A percentile compares a stretch with the other conserved stretches of the same genome.
Conservation (phyloP, 37 sponge, comb jelly and placozoan genomes). For the Cladorhizidae sp. region DNA sequence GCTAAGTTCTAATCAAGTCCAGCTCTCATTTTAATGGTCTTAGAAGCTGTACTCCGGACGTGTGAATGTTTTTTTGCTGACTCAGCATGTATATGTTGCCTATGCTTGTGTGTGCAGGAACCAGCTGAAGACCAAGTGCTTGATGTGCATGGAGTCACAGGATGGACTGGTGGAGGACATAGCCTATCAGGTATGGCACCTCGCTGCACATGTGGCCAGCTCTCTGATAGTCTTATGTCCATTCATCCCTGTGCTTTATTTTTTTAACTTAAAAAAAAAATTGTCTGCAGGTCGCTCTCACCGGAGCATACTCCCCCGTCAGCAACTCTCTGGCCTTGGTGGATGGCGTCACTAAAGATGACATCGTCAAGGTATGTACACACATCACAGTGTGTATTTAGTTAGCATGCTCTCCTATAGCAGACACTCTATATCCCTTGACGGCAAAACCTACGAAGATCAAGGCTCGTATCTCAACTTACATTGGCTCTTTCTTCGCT, state of each 20-base stretch:
- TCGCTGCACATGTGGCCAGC: too few species aligned
- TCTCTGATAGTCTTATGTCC: neutral
- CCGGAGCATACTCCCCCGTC: conserved; percentile 47
- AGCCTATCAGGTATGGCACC: conserved; percentile 49
- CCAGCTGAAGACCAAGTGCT: conserved; percentile 64
- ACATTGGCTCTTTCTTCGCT: too few species aligned
- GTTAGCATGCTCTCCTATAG: too few species aligned
- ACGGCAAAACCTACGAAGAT: too few species aligned
- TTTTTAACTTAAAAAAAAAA: neutral
- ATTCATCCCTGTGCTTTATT: neutral
- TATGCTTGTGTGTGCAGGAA: conserved; percentile 47
- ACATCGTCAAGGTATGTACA: conserved; percentile 46
- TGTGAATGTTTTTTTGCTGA: too few species aligned
- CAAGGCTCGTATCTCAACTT: too few species aligned
- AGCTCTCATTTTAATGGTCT: too few species aligned
- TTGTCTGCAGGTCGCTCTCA: conserved; percentile 35
- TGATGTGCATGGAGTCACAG: conserved; percentile 60
- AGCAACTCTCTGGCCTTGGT: conserved; percentile 31
- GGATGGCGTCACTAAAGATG: conserved; percentile 60
- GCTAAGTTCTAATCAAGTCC: too few species aligned
- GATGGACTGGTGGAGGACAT: conserved; percentile 36
- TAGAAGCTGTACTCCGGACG: too few species aligned
- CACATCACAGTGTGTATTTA: too few species aligned
- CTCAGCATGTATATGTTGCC: too few species aligned
- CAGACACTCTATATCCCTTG: too few species aligned